phyloP scores from a whole-genome alignment of 2,797 vertebrate genomes.

The Vespertilio murinus region DNA sequence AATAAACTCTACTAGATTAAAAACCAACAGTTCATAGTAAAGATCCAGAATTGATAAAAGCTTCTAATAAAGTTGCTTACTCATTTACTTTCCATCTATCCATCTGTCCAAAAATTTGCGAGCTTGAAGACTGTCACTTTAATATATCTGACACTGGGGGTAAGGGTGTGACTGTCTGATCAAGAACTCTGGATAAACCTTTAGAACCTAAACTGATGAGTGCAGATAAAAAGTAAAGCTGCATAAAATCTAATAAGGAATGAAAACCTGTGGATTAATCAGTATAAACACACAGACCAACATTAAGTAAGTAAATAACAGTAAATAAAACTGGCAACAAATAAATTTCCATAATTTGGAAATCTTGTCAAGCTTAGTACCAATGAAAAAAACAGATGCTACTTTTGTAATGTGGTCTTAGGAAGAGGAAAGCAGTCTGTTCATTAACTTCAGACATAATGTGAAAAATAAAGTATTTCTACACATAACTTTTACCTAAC shows the following conservation, averaged over 20 bases:
- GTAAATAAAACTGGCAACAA: constrained; percentile 6
- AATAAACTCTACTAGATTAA: neutral
- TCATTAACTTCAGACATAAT: neutral
- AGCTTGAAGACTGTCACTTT: neutral
- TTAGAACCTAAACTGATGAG: neutral
- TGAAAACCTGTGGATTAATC: neutral
- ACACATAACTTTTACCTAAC: neutral
- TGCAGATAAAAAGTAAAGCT: neutral
- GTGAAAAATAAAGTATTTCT: constrained; percentile 48
- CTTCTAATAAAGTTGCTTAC: neutral
- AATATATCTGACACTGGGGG: neutral
- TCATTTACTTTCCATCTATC: neutral
- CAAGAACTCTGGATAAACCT: neutral
- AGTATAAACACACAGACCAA: neutral
- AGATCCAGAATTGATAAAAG: neutral
- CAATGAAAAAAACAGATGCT: constrained; percentile 34
- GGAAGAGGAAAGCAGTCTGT: neutral
- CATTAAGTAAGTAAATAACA: constrained; percentile 23
- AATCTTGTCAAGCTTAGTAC: neutral
- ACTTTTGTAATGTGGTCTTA: neutral
- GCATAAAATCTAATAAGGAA: neutral
- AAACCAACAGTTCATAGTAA: neutral
- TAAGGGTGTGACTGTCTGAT: neutral
- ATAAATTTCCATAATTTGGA: neutral
- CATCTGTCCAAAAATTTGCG: neutral